Evolutionary conservation across 1,140 invertebrate species (phyloP), one percentile per base, ranked within the genome.

Genomic region (Bombus haemorrhoidalis): DNA sequence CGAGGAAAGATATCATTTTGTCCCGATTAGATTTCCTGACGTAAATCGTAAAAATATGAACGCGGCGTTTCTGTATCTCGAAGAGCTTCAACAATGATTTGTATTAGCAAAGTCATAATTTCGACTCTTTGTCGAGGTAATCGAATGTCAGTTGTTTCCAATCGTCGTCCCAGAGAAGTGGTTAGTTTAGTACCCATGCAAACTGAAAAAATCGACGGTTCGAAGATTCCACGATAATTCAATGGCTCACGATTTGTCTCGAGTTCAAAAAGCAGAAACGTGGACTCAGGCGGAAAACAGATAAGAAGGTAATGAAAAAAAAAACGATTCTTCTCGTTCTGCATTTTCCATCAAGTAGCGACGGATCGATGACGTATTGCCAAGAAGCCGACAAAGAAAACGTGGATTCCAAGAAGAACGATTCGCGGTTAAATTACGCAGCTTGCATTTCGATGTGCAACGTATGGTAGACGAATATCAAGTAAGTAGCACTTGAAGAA

Each of bases 181-280:
- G 73, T 90, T 90, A 85, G 85, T 90, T 90, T 90, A 90, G 62
- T 88, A 81, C 2, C 69, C 75, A 43, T 59, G 79, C 84, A 64
- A 86, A 76, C 62, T 66, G 43, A 62, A 78, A 79, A 78, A 74
- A 89, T 90, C 87, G 81, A 84, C 69, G 53, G 39, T n/a, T 15
- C 53, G 57, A 32, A 64, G 81, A 71, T 34, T 81, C 28, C 5
- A 25, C 62, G 78, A 87, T 90, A 90, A 89, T 89, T 90, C 85
- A 85, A 64, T n/a, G 41, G 75, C 53, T 57, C 73, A 69, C 85
- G 85, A 90, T 90, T 90, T 90, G 89, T 90, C 85, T 84, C 88
- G 53, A 72, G 81, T 59, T 89, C 85, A 86, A 89, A 71, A 88
- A 77, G 53, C 64, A 86, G 66, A 80, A 85, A 62, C 76, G 57